These are phyloP conservation scores for Todiramphus chloris DNA, from an alignment of 2,113 vertebrate genomes.

Conservation along the genomic window DNA sequence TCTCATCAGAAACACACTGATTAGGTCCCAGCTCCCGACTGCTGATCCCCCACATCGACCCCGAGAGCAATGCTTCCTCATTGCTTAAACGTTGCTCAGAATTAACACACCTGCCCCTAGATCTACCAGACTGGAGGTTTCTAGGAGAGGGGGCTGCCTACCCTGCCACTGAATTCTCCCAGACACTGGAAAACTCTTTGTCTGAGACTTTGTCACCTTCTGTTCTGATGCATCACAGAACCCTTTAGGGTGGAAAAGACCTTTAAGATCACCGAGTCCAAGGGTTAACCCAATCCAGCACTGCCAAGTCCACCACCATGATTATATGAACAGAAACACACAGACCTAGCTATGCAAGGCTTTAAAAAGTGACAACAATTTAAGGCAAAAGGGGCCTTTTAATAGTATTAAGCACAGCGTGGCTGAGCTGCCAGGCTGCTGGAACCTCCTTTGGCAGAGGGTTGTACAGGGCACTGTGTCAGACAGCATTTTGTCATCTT, in stretches of 20 bases:
- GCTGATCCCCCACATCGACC: neutral
- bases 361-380: neutral
- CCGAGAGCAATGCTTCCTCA: rapidly evolving
- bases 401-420: rapidly evolving
- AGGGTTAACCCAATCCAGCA: neutral
- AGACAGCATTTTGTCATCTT: neutral
- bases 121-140: neutral
- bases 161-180: neutral
- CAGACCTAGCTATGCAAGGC: neutral
- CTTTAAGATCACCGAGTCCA: neutral
- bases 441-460: neutral
- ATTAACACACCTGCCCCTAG: neutral
- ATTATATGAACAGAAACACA: rapidly evolving
- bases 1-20: neutral
- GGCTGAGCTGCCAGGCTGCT: neutral
- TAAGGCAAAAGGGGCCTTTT: neutral
- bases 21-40: neutral
- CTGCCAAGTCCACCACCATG: neutral
- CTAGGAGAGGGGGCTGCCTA: neutral
- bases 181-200: neutral
- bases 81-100: neutral
- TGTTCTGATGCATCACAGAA: neutral
- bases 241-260: neutral
- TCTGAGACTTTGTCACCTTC: neutral
- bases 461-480: neutral